These are phyloP conservation scores for Buathra laborator DNA, from an alignment of 2,888 invertebrate species.

Conservation along the genomic window DNA sequence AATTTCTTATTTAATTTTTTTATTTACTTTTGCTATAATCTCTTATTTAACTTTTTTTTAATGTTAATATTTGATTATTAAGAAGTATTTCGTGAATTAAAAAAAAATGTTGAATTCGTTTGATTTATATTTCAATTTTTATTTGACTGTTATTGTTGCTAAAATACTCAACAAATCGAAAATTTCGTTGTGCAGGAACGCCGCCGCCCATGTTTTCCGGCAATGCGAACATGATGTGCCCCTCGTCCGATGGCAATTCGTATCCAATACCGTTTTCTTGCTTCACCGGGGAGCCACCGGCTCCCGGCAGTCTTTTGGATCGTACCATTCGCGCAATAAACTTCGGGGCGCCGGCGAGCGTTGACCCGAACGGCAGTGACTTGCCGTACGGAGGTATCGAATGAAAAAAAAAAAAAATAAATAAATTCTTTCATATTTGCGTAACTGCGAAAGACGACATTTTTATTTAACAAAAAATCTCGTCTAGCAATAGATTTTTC, in stretches of 20 bases:
- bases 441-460: slow-evolving; percentile 1
- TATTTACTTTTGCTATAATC: too few species aligned
- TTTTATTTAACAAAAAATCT: too few species aligned
- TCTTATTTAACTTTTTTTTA: too few species aligned
- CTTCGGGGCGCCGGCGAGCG: slow-evolving; percentile 78
- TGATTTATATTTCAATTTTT: too few species aligned
- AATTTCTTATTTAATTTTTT: too few species aligned
- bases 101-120: too few species aligned
- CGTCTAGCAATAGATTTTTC: too few species aligned
- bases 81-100: too few species aligned
- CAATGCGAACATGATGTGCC: slow-evolving; percentile 58
- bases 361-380: slow-evolving; percentile 87
- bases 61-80: too few species aligned
- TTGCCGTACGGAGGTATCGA: slow-evolving; percentile 87
- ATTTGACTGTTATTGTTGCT: background rate
- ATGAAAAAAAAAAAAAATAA: slow-evolving; percentile 55
- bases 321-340: slow-evolving; percentile 77
- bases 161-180: background rate
- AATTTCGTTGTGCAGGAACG: slow-evolving; percentile 34
- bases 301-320: slow-evolving; percentile 68
- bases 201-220: slow-evolving; percentile 55
- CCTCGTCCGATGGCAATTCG: slow-evolving; percentile 60
- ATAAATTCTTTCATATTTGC: slow-evolving; percentile 75
- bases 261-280: slow-evolving; percentile 54
- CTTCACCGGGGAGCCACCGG: slow-evolving; percentile 59